phyloP scores from a whole-genome alignment of 2,797 vertebrate genomes.

The Sebastes itinus region DNA sequence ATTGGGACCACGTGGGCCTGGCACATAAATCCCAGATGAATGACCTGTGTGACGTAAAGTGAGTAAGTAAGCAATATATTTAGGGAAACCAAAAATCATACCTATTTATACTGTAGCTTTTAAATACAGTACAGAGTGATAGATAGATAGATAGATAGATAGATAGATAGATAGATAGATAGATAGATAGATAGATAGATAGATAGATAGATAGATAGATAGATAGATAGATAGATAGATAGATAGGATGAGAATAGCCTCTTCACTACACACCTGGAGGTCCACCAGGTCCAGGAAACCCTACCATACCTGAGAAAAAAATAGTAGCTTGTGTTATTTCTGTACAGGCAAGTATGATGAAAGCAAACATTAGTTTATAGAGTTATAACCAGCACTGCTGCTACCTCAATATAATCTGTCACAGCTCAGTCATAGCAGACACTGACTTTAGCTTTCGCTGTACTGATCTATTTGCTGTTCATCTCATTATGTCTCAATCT shows the following conservation, averaged over 20 bases:
- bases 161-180: not conserved
- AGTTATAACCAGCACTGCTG: not conserved
- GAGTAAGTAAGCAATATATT: not conserved
- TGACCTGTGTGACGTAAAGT: slow-evolving; percentile 30
- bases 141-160: not conserved
- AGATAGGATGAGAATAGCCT: not conserved
- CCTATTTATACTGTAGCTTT: not conserved
- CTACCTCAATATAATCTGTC: not conserved
- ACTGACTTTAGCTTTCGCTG: not conserved
- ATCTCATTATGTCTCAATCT: not conserved
- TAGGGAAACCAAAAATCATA: not conserved
- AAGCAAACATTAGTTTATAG: not conserved
- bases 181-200: not conserved
- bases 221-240: not conserved
- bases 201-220: not conserved
- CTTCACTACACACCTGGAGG: slow-evolving; percentile 57
- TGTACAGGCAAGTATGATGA: not conserved
- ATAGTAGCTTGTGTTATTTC: not conserved
- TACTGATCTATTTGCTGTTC: not conserved
- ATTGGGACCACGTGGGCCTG: slow-evolving; percentile 21
- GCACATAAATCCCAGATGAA: slow-evolving; percentile 8
- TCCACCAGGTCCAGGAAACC: slow-evolving; percentile 63
- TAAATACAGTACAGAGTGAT: not conserved
- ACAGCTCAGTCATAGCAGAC: not conserved
- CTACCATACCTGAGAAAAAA: slow-evolving; percentile 49